These are phyloP conservation scores for Patella vulgata DNA, from an alignment of 1,140 invertebrate genomes.

Conservation along the genomic window DNA sequence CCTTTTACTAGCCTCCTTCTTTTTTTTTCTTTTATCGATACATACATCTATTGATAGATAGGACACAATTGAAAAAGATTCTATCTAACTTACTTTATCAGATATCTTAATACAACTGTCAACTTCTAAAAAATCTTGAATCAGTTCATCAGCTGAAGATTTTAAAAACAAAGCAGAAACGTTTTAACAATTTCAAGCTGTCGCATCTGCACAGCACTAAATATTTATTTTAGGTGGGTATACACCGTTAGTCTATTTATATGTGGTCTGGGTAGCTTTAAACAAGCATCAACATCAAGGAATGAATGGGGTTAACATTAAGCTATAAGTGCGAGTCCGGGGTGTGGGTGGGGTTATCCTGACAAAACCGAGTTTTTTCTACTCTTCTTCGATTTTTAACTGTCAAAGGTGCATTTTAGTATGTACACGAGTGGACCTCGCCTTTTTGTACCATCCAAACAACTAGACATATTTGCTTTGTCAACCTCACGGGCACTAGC, in stretches of 20 bases:
- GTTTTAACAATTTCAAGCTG: neutral
- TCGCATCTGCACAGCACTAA: neutral
- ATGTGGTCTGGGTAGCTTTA: neutral
- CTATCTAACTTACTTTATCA: slow-evolving; percentile 61
- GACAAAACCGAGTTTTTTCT: no score
- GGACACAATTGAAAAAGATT: no score
- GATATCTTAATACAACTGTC: slow-evolving; percentile 60
- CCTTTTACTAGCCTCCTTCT: no score
- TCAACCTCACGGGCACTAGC: no score
- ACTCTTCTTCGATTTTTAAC: no score
- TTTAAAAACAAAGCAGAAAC: slow-evolving; percentile 18
- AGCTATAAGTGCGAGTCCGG: neutral
- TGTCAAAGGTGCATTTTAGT: no score
- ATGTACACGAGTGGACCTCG: no score
- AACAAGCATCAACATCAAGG: neutral
- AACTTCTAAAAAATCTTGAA: slow-evolving; percentile 56
- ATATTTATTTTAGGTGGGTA: neutral
- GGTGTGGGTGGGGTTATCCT: no score
- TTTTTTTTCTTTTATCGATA: no score
- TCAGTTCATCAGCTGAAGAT: slow-evolving; percentile 53
- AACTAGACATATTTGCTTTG: no score
- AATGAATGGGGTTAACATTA: neutral
- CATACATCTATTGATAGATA: no score
- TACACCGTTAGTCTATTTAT: neutral
- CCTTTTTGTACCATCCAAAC: no score